These are phyloP conservation scores for Taeniopygia guttata DNA, from an alignment of 2,797 vertebrate species.

Conservation along the genomic window DNA sequence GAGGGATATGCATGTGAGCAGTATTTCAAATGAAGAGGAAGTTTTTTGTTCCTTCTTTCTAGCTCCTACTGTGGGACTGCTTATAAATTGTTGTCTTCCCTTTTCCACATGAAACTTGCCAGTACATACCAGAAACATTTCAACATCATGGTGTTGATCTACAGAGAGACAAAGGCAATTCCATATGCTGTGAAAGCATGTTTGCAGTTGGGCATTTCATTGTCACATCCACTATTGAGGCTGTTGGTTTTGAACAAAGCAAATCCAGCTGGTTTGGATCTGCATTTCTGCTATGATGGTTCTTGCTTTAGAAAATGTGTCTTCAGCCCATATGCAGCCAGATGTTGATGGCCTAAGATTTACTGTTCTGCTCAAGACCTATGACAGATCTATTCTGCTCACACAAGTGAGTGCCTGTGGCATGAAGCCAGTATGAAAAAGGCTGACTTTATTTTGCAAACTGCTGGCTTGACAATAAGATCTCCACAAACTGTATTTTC, in stretches of 20 bases:
- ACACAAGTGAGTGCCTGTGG: not conserved
- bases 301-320: not conserved
- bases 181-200: not conserved
- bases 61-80: not conserved
- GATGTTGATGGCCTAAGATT: not conserved
- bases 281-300: not conserved
- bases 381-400: not conserved
- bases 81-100: not conserved
- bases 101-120: not conserved
- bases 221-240: not conserved
- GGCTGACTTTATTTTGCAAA: not conserved
- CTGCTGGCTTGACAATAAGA: not conserved
- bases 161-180: not conserved
- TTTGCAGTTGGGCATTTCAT: not conserved
- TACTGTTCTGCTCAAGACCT: not conserved
- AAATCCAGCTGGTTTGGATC: not conserved
- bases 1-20: not conserved
- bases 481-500: not conserved
- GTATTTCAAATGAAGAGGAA: not conserved
- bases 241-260: not conserved
- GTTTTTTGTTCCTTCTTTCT: conserved; percentile 8
- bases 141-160: rapidly evolving
- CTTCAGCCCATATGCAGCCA: not conserved
- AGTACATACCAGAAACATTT: not conserved
- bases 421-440: not conserved